Base-by-base conservation (phyloP, 2,113 vertebrate species). In the Cololabis saira region DNA sequence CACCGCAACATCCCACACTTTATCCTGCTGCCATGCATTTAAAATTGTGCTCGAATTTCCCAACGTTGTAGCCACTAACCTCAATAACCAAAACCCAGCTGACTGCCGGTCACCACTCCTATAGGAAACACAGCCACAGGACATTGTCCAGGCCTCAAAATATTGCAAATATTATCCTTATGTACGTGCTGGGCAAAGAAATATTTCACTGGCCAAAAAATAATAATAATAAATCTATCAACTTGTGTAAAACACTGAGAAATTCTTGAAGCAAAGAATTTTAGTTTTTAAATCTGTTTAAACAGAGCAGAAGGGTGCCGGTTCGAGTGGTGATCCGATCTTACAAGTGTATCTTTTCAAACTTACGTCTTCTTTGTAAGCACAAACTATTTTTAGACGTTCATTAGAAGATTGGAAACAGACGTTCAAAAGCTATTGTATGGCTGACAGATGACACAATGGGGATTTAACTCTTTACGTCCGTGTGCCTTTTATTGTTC, bases 31-130 rank as follows among this genome's bases (percentile, higher is more conserved):
- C 45, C 77, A 37, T 55, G 16, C 52, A 56, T 57, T 45, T 64
- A 48, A 63, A 68, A 27, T 45, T 61, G 14, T 61, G 56, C 60
- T 43, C 3, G 21, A 42, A 73, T 81, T 83, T 80, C 67, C 49
- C 56, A 81, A 61, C 67, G 41, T 67, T 68, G 41, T 6, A 49
- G 54, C 77, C 44, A 24, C 21, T 51, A 52, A 68, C 87, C 82
- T 75, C 72, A 72, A 50, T 57, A 58, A 71, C 81, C 86, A 84
- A 79, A 86, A 37, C 52, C 74, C 76, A 72, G 61, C 74, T 83
- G 67, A 71, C 53, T 76, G 63, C 76, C 65, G 76, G 76, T 84
- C 58, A 81, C 85, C 83, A 80, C 83, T 80, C 77, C 83, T 81
- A 63, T 67, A 71, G 67, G 61, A 68, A 71, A 74, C 73, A 68